Evolutionary conservation across 2,797 vertebrate species (phyloP).

Genomic region (Pelodytes ibericus): DNA sequence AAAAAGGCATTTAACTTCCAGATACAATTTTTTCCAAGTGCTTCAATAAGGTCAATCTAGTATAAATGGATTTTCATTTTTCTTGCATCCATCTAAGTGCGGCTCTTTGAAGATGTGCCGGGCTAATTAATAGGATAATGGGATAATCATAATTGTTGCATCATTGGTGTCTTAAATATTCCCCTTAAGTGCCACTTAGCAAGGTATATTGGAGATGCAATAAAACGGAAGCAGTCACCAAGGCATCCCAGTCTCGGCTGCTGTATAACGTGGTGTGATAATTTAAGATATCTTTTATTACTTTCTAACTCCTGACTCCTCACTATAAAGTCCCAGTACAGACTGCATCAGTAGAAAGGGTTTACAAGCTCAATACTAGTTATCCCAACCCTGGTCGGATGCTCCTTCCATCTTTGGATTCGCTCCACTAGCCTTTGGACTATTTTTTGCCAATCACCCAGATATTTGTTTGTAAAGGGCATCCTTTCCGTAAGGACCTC

Average conservation of each 20-base stretch:
- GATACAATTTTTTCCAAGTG: not conserved
- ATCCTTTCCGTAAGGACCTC: too few species aligned
- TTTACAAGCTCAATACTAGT: too few species aligned
- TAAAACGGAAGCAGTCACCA: conserved; percentile 22
- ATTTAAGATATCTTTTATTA: conserved; percentile 1
- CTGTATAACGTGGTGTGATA: not conserved
- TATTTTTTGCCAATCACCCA: too few species aligned
- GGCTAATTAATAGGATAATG: conserved; percentile 52
- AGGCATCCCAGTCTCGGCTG: not conserved
- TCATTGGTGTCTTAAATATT: conserved; percentile 29
- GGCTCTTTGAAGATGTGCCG: not conserved
- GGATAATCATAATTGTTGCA: conserved; percentile 40
- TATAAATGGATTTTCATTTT: not conserved
- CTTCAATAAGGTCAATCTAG: conserved; percentile 18
- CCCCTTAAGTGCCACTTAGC: conserved; percentile 48
- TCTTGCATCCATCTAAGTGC: conserved; percentile 19
- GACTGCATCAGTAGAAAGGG: too few species aligned
- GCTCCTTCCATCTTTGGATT: too few species aligned
- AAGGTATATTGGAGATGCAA: conserved; percentile 26
- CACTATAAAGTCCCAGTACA: too few species aligned
- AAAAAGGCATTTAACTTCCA: not conserved
- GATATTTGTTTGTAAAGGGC: too few species aligned
- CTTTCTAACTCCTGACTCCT: too few species aligned
- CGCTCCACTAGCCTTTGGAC: too few species aligned
- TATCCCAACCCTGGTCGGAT: too few species aligned